These are phyloP conservation scores for Tauraco erythrolophus DNA, from an alignment of 2,113 vertebrate species.

Conservation along the genomic window DNA sequence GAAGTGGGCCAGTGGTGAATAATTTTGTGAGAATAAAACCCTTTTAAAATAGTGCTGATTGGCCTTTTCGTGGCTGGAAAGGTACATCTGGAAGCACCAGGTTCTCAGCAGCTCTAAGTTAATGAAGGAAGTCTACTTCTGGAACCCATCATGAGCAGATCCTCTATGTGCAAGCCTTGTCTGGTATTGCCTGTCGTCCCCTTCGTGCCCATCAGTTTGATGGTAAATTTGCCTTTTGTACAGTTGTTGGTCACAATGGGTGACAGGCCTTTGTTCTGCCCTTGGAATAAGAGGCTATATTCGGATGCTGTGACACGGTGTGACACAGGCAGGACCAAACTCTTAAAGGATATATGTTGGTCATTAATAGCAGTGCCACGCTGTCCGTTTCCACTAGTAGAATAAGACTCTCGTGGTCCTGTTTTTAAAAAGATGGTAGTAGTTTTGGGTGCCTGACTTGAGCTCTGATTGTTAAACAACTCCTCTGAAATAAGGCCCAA, in stretches of 20 bases:
- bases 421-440: background rate
- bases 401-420: background rate
- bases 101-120: background rate
- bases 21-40: background rate
- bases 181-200: background rate
- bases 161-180: accelerated
- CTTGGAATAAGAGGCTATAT: background rate
- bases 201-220: background rate
- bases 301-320: background rate
- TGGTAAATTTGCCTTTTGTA: background rate
- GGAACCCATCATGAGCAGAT: background rate
- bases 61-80: background rate
- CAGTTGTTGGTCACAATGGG: background rate
- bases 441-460: background rate
- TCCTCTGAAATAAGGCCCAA: no score
- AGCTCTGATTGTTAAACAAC: background rate
- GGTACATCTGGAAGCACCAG: background rate
- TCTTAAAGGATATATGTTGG: no score
- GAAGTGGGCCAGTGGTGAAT: no score
- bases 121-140: background rate
- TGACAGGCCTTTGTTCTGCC: background rate
- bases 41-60: background rate
- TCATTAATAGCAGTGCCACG: background rate
- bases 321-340: background rate
- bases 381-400: background rate